Percentiles rank a stretch among this genome's conserved stretches.
phyloP scores from a whole-genome alignment of 2,797 vertebrate genomes.

The Semaprochilodus insignis region DNA sequence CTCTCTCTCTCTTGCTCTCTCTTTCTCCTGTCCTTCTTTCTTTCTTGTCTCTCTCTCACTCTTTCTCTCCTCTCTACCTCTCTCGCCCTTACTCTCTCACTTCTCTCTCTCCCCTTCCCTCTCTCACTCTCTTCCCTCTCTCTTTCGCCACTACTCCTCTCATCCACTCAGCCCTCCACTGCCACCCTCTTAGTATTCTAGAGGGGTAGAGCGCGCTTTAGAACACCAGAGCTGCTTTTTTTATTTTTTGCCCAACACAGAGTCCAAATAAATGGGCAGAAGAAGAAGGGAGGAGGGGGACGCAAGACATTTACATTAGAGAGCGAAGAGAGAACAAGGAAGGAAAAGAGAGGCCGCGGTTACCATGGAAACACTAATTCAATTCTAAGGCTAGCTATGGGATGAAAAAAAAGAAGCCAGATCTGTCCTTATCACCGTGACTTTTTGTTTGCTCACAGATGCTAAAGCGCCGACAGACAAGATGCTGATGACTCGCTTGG shows the following conservation, averaged over 20 bases:
- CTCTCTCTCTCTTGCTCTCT: too few relatives aligned
- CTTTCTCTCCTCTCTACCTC: too few relatives aligned
- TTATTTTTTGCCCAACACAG: not conserved
- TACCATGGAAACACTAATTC: slow-evolving; percentile 65
- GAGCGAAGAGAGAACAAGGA: slow-evolving; percentile 12
- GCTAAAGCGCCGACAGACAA: slow-evolving; percentile 39
- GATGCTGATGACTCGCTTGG: not conserved
- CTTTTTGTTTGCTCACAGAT: slow-evolving; percentile 50
- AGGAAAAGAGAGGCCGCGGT: slow-evolving; percentile 26
- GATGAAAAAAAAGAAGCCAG: slow-evolving; percentile 38
- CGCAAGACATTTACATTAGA: slow-evolving; percentile 35
- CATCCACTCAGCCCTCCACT: not conserved
- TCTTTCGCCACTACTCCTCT: not conserved
- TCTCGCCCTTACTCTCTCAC: too few relatives aligned
- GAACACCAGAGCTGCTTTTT: slow-evolving; percentile 4
- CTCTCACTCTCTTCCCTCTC: not conserved
- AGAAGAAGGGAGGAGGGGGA: not conserved
- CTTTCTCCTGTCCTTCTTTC: too few relatives aligned
- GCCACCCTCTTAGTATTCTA: slow-evolving; percentile 23
- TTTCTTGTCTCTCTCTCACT: too few relatives aligned
- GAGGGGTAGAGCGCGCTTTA: slow-evolving; percentile 8
- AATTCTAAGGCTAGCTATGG: slow-evolving; percentile 55
- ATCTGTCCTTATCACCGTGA: slow-evolving; percentile 46
- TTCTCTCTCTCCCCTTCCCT: too few relatives aligned
- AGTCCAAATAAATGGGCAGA: slow-evolving; percentile 22